These are phyloP conservation scores for Lithobates pipiens DNA, from an alignment of 2,797 vertebrate genomes.

Conservation along the genomic window DNA sequence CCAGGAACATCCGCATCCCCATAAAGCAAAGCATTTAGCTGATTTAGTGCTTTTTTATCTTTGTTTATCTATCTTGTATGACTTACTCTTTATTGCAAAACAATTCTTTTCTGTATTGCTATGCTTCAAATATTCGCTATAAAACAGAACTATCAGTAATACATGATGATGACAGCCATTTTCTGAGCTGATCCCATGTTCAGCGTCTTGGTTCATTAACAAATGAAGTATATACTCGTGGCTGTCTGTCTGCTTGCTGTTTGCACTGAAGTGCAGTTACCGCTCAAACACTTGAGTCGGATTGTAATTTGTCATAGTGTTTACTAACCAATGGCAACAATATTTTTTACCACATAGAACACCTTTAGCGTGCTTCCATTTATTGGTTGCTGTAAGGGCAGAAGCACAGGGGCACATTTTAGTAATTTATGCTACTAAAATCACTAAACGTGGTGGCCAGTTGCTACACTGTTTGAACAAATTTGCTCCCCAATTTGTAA, in stretches of 20 bases:
- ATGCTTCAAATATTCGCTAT: background rate
- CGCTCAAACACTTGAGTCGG: background rate
- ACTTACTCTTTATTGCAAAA: constrained; percentile 3
- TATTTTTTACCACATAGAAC: background rate
- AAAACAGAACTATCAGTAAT: background rate
- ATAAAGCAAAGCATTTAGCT: constrained; percentile 55
- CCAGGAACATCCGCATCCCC: constrained; percentile 16
- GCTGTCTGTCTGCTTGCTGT: too few species aligned
- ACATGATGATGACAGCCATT: background rate
- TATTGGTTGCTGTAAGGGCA: too few species aligned
- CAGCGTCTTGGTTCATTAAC: background rate
- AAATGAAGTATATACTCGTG: background rate
- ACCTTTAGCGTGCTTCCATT: background rate
- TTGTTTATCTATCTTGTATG: background rate
- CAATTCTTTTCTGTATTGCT: background rate
- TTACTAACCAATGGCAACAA: background rate
- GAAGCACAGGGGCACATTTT: too few species aligned
- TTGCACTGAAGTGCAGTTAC: background rate
- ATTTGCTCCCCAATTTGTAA: too few species aligned
- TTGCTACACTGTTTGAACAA: too few species aligned
- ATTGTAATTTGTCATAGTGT: background rate
- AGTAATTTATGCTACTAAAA: too few species aligned
- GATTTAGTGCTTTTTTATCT: constrained; percentile 16
- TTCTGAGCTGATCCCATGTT: background rate
- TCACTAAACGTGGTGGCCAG: too few species aligned